Conservation (phyloP, 2,888 invertebrate species). For the Lasius fuliginosus region DNA sequence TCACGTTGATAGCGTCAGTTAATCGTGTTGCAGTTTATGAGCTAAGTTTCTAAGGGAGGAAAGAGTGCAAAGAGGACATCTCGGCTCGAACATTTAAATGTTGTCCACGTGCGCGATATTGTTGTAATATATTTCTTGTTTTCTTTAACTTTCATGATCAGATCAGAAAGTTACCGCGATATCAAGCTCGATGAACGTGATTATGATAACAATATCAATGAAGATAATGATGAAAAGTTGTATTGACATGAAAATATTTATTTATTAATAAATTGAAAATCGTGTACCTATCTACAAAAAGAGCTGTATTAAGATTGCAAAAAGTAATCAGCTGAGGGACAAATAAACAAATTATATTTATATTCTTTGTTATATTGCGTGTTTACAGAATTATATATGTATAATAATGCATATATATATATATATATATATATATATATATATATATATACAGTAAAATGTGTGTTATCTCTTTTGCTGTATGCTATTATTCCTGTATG, state of each 20-base stretch:
- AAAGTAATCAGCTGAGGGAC: not conserved
- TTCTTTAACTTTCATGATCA: not conserved
- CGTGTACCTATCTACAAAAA: not conserved
- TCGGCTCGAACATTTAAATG: slow-evolving; percentile 48
- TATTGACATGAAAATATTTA: not conserved
- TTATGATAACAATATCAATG: not conserved
- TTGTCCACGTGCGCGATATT: slow-evolving; percentile 24
- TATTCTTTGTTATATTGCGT: not conserved
- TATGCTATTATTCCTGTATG: not conserved
- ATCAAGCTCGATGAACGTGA: not conserved
- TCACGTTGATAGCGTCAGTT: slow-evolving; percentile 67
- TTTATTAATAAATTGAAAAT: not conserved
- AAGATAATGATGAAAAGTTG: not conserved
- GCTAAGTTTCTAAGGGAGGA: slow-evolving; percentile 63
- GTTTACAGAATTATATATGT: not conserved
- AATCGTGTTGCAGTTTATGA: slow-evolving; percentile 71
- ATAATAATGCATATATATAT: not conserved
- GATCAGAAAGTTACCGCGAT: not conserved
- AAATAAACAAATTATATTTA: slow-evolving; percentile 15
- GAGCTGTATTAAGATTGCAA: not conserved
- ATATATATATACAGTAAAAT: not conserved
- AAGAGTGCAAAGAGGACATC: slow-evolving; percentile 41
- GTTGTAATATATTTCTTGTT: slow-evolving; percentile 9
- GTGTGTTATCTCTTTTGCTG: not conserved
- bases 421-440: too few relatives aligned